Base-by-base conservation (phyloP, 2,888 invertebrate species). In the Nomada ruficornis region DNA sequence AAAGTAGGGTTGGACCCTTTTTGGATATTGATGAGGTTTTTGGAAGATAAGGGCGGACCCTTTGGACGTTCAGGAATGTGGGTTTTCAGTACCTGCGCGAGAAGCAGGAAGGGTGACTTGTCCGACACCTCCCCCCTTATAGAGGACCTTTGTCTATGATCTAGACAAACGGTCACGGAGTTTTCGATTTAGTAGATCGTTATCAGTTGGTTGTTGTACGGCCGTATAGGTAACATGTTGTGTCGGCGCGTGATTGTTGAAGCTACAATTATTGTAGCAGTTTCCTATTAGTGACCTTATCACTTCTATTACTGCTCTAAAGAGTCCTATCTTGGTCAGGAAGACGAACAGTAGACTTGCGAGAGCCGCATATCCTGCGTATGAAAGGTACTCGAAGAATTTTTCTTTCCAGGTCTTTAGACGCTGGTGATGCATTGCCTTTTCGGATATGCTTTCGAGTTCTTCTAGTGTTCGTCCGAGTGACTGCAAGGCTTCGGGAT, bases 381-480 rank as follows among this genome's bases (percentile, higher is more conserved):
- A 68, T 0, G 68, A 42, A 2, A 63, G 52, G 2, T 69, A 76
- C 5, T 76, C 54, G 0, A 68, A 55, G 11, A 69, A 63, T 36
- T 62, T 62, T 10, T 69, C 68, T n/a, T 62, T 62, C 68, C 75
- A 75, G 1, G 47, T 67, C 44, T 68, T 75, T 20, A 44, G 2
- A 0, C 55, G 63, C 11, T 68, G 75, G 15, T 68, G 62, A n/a
- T 59, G 47, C 5, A 60, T 10, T 0, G 44, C 59, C 47, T 70
- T 64, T 0, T 70, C 65, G 52, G 52, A 64, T 59, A 71, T 23
- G 13, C 54, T 54, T 50, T 77, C 55, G 15, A 70, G 3, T 44
- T 70, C 68, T 5, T 18, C 63, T 47, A 76, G 3, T 70, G 69
- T 70, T 64, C 63, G 55, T 29, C 73, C 65, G 2, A 73, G n/a